Percentiles rank a stretch among this genome's conserved stretches.
Conservation (phyloP, 2,888 invertebrate genomes). For the Anthrax anthrax region DNA sequence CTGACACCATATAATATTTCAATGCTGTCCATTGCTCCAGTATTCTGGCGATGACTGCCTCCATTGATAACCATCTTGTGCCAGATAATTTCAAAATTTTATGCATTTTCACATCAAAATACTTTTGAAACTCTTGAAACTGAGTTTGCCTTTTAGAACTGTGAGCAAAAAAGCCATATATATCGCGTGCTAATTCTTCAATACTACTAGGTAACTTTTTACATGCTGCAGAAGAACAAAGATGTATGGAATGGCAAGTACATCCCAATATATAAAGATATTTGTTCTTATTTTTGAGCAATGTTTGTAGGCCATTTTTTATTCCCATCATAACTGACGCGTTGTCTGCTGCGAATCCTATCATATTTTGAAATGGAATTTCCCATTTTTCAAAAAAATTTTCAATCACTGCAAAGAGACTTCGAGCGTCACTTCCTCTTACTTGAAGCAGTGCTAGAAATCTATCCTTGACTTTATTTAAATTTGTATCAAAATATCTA, state of each 20-base stretch:
- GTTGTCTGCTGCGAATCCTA: not conserved
- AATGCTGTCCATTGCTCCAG: slow-evolving; percentile 8
- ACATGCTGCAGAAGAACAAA: slow-evolving; percentile 17
- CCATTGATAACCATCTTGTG: slow-evolving; percentile 21
- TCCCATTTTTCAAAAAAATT: not conserved
- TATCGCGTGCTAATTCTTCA: slow-evolving; percentile 16
- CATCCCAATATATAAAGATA: slow-evolving; percentile 17
- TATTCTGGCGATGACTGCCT: slow-evolving; percentile 12
- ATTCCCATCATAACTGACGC: not conserved
- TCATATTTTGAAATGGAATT: not conserved
- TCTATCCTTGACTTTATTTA: not conserved
- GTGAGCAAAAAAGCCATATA: slow-evolving; percentile 18
- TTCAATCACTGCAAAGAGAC: not conserved
- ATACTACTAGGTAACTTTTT: slow-evolving; percentile 16
- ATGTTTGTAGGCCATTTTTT: not conserved
- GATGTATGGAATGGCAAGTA: slow-evolving; percentile 18
- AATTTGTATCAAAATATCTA: not conserved
- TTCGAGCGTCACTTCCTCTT: not conserved
- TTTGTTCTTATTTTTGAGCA: slow-evolving; percentile 13
- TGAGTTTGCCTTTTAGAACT: slow-evolving; percentile 18
- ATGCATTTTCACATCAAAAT: slow-evolving; percentile 16
- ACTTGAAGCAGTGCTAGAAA: not conserved
- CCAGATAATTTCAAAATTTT: slow-evolving; percentile 18
- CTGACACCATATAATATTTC: slow-evolving; percentile 6
- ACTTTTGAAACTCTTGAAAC: slow-evolving; percentile 18